Conservation (phyloP, 1,140 invertebrate genomes). For the Phthorimaea operculella region DNA sequence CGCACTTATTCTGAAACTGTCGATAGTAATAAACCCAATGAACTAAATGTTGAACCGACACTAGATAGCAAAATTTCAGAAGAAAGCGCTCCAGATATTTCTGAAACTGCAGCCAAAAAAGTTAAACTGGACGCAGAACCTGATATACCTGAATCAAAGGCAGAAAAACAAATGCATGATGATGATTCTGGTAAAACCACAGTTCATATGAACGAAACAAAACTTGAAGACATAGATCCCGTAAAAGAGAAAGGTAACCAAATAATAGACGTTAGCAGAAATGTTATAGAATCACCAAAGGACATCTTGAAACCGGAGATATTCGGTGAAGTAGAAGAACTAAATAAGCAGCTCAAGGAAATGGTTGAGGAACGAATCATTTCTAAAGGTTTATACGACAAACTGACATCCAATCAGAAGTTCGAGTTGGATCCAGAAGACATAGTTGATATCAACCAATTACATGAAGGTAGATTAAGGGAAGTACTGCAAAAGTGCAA, state of each 20-base stretch:
- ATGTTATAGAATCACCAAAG: constrained; percentile 25
- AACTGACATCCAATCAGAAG: constrained; percentile 55
- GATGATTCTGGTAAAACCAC: too few species aligned
- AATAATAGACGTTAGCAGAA: constrained; percentile 21
- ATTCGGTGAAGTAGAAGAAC: constrained; percentile 21
- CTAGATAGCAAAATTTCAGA: too few species aligned
- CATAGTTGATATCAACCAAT: constrained; percentile 59
- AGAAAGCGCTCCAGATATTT: too few species aligned
- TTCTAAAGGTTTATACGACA: constrained; percentile 49
- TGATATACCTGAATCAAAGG: background rate
- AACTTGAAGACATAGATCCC: too few species aligned
- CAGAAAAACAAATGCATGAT: background rate
- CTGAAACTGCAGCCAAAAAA: too few species aligned
- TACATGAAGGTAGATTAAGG: constrained; percentile 45
- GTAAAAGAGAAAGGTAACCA: background rate
- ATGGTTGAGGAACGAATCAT: constrained; percentile 49
- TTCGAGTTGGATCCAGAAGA: constrained; percentile 54
- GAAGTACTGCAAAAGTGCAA: constrained; percentile 41
- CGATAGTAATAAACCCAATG: constrained; percentile 15
- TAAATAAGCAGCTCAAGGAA: constrained; percentile 38
- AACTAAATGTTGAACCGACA: constrained; percentile 22
- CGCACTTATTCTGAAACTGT: constrained; percentile 71
- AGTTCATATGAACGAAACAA: too few species aligned
- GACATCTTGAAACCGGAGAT: constrained; percentile 18
- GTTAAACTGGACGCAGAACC: too few species aligned